Conservation (phyloP, 2,797 vertebrate species). For the Phylloscopus collybita region DNA sequence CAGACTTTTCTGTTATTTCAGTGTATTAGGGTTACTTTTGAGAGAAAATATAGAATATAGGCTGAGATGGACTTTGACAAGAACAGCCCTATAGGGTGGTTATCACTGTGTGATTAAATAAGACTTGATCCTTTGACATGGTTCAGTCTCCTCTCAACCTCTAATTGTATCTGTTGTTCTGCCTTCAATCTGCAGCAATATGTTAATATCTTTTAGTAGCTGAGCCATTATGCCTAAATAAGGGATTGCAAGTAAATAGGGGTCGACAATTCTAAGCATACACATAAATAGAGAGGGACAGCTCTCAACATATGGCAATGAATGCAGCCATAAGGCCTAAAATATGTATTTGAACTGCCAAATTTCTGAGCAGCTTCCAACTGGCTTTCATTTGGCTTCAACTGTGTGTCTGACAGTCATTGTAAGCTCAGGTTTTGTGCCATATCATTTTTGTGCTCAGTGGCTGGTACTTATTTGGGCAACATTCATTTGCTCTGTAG, state of each 20-base stretch:
- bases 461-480: neutral
- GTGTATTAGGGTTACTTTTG: neutral
- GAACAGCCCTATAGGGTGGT: neutral
- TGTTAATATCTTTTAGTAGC: slow-evolving; percentile 45
- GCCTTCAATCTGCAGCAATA: slow-evolving; percentile 46
- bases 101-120: slow-evolving; percentile 2
- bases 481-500: neutral
- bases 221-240: slow-evolving; percentile 54
- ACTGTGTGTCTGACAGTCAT: slow-evolving; percentile 13
- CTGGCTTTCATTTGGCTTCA: slow-evolving; percentile 35
- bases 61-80: neutral
- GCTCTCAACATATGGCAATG: slow-evolving; percentile 60
- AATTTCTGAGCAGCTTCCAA: slow-evolving; percentile 43
- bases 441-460: neutral
- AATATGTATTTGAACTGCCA: slow-evolving; percentile 57
- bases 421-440: neutral
- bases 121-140: slow-evolving; percentile 37
- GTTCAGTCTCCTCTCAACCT: slow-evolving; percentile 30
- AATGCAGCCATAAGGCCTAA: slow-evolving; percentile 51
- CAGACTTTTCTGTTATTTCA: neutral
- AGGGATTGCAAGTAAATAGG: slow-evolving; percentile 52
- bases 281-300: slow-evolving; percentile 63
- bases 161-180: slow-evolving; percentile 35
- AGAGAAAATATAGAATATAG: neutral
- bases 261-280: slow-evolving; percentile 45